Evolutionary conservation across 2,797 vertebrate species (phyloP).

Genomic region (Ctenosaura bakeri): DNA sequence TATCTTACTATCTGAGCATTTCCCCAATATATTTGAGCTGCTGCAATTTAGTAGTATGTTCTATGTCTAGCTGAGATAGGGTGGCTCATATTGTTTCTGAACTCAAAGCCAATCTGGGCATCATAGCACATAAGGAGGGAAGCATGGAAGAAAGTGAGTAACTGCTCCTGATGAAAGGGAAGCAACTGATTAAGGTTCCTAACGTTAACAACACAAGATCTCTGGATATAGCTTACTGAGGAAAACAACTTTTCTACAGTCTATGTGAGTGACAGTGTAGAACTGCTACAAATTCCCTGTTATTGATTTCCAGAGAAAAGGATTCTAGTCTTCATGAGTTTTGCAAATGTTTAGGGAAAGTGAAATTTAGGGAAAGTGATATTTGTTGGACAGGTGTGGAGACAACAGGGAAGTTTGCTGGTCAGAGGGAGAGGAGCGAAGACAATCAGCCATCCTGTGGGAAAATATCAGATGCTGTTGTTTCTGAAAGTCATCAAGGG

Average conservation of each 20-base stretch:
- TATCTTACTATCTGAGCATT: conserved; percentile 58
- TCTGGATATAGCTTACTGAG: not conserved
- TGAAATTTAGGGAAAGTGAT: too few relatives aligned
- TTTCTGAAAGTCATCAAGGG: too few relatives aligned
- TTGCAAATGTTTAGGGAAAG: not conserved
- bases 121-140: not conserved
- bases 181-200: not conserved
- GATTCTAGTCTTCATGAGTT: not conserved
- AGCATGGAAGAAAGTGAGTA: not conserved
- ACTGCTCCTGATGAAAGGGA: not conserved
- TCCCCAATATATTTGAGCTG: not conserved
- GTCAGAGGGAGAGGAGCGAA: too few relatives aligned
- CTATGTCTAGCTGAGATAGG: not conserved
- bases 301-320: not conserved
- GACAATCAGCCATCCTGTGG: too few relatives aligned
- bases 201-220: not conserved
- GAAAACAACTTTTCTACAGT: not conserved
- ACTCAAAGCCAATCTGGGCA: not conserved
- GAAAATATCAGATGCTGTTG: too few relatives aligned
- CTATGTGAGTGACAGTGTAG: not conserved
- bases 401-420: too few relatives aligned
- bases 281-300: not conserved
- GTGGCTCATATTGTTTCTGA: not conserved
- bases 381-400: too few relatives aligned
- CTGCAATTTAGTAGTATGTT: not conserved